These are phyloP conservation scores for Myrmophylax atrothorax DNA, from an alignment of 2,113 vertebrate species.

Conservation along the genomic window DNA sequence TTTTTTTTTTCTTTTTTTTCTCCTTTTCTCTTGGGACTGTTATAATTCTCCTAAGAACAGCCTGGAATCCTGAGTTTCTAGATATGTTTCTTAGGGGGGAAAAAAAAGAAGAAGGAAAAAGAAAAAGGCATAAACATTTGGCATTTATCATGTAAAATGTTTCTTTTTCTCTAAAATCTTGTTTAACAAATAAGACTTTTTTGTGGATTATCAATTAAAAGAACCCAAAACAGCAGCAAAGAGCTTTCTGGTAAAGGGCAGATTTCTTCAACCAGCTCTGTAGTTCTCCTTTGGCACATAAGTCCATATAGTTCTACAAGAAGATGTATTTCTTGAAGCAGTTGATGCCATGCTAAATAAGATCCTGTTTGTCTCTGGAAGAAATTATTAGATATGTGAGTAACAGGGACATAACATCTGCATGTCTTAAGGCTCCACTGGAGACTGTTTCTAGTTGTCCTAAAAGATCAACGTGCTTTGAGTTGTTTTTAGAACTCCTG, in stretches of 20 bases:
- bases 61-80: not conserved
- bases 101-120: not conserved
- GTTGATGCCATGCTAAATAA: not conserved
- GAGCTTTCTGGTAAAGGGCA: not conserved
- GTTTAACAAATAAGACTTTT: not conserved
- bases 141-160: not conserved
- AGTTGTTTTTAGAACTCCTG: not conserved
- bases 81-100: not conserved
- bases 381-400: not conserved
- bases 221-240: not conserved
- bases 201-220: not conserved
- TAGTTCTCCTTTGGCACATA: not conserved
- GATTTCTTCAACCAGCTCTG: not conserved
- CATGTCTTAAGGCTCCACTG: not conserved
- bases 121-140: not conserved
- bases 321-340: not conserved
- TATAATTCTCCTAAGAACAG: not conserved
- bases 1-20: fast-evolving
- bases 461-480: not conserved
- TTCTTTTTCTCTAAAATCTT: not conserved
- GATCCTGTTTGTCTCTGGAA: not conserved
- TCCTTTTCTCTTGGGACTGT: not conserved
- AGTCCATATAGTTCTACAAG: not conserved
- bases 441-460: not conserved
- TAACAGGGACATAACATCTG: not conserved